Evolutionary conservation across 2,888 invertebrate species (phyloP).

Genomic region (Yponomeuta evonymella): DNA sequence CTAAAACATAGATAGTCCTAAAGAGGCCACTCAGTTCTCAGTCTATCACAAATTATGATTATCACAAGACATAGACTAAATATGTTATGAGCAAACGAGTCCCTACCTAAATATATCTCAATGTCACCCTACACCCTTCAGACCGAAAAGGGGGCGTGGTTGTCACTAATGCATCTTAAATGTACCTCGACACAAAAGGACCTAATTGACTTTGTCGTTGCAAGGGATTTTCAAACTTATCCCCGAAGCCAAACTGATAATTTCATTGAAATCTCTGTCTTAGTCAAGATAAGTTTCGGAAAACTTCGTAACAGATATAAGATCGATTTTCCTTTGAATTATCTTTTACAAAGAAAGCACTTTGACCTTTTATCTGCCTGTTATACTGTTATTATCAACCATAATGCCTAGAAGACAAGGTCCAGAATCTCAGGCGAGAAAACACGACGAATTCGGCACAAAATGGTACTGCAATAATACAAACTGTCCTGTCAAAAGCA

Average conservation of each 20-base stretch:
- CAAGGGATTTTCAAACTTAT: background rate
- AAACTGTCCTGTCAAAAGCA: constrained; percentile 24
- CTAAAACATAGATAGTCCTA: no score
- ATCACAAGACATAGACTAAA: background rate
- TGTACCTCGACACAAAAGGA: background rate
- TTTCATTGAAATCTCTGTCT: background rate
- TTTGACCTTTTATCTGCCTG: background rate
- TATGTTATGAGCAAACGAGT: background rate
- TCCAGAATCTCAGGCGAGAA: background rate
- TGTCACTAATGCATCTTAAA: constrained; percentile 6
- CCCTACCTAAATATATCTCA: background rate
- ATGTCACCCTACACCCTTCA: constrained; percentile 1
- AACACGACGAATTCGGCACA: background rate
- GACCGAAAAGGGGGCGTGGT: constrained; percentile 7
- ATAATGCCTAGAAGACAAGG: background rate
- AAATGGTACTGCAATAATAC: constrained; percentile 6
- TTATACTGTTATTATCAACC: background rate
- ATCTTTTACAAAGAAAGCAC: background rate
- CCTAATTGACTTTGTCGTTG: background rate
- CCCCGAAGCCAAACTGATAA: background rate
- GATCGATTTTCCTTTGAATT: background rate
- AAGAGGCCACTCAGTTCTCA: no score
- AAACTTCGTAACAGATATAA: background rate
- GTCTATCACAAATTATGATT: no score
- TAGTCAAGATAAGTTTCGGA: background rate